These are phyloP conservation scores for Coenonympha arcania DNA, from an alignment of 2,888 invertebrate genomes.

Conservation along the genomic window DNA sequence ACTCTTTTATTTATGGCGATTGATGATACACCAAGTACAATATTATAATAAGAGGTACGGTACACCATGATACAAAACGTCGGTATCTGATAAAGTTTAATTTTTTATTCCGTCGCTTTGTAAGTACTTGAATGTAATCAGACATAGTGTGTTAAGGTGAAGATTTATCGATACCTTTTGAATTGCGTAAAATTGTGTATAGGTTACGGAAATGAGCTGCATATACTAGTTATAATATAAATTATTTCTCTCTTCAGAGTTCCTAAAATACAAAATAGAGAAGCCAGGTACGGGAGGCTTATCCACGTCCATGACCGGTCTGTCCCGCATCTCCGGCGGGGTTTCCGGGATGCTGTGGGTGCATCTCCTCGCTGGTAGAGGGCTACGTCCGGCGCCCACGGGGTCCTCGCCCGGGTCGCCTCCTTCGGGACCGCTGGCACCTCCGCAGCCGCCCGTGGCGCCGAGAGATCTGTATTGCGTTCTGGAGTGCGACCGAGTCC, in stretches of 20 bases:
- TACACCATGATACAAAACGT: too few relatives aligned
- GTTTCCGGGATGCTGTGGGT: constrained; percentile 93
- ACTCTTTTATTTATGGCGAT: too few relatives aligned
- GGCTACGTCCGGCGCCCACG: constrained; percentile 81
- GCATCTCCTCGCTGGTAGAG: constrained; percentile 89
- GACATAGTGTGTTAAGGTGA: too few relatives aligned
- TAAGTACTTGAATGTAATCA: too few relatives aligned
- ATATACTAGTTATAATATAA: too few relatives aligned
- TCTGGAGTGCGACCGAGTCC: constrained; percentile 95
- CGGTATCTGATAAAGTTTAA: too few relatives aligned
- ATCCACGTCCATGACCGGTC: constrained; percentile 73
- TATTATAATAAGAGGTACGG: too few relatives aligned
- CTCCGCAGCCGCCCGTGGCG: constrained; percentile 58
- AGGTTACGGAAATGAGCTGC: too few relatives aligned
- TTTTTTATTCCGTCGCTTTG: too few relatives aligned
- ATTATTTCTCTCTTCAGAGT: constrained; percentile 77
- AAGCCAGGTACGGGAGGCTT: constrained; percentile 76
- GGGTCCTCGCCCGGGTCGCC: constrained; percentile 82
- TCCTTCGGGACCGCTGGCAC: constrained; percentile 75
- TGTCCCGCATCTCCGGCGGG: constrained; percentile 66
- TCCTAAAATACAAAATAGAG: constrained; percentile 92
- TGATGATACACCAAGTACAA: too few relatives aligned
- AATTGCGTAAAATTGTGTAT: too few relatives aligned
- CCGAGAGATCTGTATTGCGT: constrained; percentile 96
- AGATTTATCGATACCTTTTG: too few relatives aligned